A percentile compares a stretch with the other conserved stretches of the same genome.
Evolutionary conservation across 2,113 vertebrate genomes (phyloP).

Genomic region (Diadophis punctatus): DNA sequence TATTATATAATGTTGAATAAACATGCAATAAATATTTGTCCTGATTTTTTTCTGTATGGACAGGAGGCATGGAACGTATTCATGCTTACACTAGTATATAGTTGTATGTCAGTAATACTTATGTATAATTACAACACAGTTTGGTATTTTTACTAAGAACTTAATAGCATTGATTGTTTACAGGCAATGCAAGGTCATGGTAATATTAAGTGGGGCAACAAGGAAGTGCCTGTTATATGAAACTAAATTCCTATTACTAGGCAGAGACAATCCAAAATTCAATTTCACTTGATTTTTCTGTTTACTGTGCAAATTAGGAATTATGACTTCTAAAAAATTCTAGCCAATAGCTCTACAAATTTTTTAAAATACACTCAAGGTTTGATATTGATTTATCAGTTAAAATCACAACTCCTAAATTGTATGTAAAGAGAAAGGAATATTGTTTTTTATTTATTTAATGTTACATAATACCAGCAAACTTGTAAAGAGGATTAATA

Average conservation of each 20-base stretch:
- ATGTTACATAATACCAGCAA: neutral
- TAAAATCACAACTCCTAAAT: neutral
- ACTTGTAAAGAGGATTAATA: neutral
- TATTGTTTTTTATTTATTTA: neutral
- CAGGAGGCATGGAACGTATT: neutral
- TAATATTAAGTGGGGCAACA: neutral
- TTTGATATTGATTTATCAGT: neutral
- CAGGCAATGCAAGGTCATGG: neutral
- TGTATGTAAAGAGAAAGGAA: neutral
- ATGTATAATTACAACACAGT: neutral
- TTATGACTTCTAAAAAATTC: neutral
- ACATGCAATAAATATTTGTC: neutral
- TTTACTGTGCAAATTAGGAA: neutral
- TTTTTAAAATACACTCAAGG: neutral
- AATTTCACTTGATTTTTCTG: neutral
- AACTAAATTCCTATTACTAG: neutral
- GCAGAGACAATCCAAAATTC: neutral
- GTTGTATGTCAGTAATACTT: neutral
- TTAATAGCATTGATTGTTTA: neutral
- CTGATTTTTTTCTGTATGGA: neutral
- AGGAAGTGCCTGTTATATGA: neutral
- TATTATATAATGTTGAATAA: neutral
- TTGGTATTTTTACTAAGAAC: neutral
- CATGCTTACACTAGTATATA: neutral
- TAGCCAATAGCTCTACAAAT: neutral